These are phyloP conservation scores for Drosophila barbarae DNA, from an alignment of 2,888 invertebrate species.

Conservation along the genomic window DNA sequence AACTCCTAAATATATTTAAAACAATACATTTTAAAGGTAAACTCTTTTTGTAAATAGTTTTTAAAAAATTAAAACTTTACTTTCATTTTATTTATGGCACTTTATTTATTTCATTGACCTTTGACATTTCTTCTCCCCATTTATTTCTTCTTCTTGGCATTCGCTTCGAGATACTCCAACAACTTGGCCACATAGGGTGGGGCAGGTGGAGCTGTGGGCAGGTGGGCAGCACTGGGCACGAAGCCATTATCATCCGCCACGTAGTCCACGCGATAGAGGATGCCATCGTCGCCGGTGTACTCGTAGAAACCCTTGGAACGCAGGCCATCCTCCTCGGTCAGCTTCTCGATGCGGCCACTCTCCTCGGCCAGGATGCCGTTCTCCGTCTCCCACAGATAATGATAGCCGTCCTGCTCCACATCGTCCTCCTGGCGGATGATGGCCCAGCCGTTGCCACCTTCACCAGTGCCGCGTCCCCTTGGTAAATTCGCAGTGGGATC, in stretches of 20 bases:
- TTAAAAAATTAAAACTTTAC: neutral
- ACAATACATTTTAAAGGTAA: too few species aligned
- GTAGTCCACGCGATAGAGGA: conserved; percentile 81
- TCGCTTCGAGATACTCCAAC: conserved; percentile 82
- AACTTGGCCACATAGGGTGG: conserved; percentile 85
- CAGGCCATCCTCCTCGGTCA: conserved; percentile 82
- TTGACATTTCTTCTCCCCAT: neutral
- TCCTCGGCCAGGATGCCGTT: conserved; percentile 82
- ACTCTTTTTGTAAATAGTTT: neutral
- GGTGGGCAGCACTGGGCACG: conserved; percentile 78
- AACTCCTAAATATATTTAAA: neutral
- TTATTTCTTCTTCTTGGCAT: conserved; percentile 33
- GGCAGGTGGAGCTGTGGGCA: conserved; percentile 82
- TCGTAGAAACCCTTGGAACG: conserved; percentile 84
- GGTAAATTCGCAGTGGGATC: conserved; percentile 49
- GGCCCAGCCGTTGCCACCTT: conserved; percentile 80
- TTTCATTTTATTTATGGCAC: conserved; percentile 13
- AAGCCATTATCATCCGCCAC: conserved; percentile 82
- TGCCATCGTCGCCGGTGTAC: conserved; percentile 84
- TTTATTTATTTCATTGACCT: conserved; percentile 8
- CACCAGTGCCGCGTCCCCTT: conserved; percentile 72
- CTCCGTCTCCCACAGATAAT: conserved; percentile 82
- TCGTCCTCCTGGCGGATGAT: conserved; percentile 82
- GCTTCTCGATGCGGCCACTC: conserved; percentile 82
- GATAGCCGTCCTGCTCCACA: conserved; percentile 82